Evolutionary conservation across 2,797 vertebrate genomes (phyloP), one percentile per base, ranked within the genome.

Genomic region (Danionella dracula): DNA sequence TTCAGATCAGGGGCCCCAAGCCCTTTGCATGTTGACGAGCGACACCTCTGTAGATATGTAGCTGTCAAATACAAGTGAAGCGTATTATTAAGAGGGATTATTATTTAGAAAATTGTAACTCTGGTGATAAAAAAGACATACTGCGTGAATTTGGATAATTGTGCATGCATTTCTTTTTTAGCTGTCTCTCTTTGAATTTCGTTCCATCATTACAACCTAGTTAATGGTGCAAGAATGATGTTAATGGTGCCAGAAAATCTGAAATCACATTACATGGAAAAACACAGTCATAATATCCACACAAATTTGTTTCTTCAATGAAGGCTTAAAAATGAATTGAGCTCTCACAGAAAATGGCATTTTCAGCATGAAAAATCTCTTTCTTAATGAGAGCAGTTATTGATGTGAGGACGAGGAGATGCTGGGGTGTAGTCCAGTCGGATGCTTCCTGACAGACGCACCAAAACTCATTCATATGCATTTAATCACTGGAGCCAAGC

Each of bases 281-380:
- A 57, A 3, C 53, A 32, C 23, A 27, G 23, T 27, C 40, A 48
- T 57, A 48, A 66, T 57, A 56, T 57, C 53, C 48, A 6, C 45
- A 9, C 44, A 49, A 49, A 66, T 46, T 55, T 38, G 20, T 46
- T 65, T 40, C 10, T 65, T 57, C 64, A 57, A 20, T 57, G 54
- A 57, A 66, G 57, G 42, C 64, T 57, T 20, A 21, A 12, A 41
- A 57, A 34, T 55, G 31, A 65, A 55, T 65, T 55, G 55, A 11
- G 50, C 35, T 37, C 13, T 54, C 1, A 8, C 20, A 3, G 15
- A 46, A 64, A 65, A 55, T 31, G 35, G 41, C 41, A 46, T 46
- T 65, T 65, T 37, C 19, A 55, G 11, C 19, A 34, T 31, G 19
- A 54, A 35, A 5, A 11, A 65, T 35, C 9, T 37, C 19, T 23